These are phyloP conservation scores for Peromyscus attwateri DNA, from an alignment of 2,797 vertebrate species.

Conservation along the genomic window DNA sequence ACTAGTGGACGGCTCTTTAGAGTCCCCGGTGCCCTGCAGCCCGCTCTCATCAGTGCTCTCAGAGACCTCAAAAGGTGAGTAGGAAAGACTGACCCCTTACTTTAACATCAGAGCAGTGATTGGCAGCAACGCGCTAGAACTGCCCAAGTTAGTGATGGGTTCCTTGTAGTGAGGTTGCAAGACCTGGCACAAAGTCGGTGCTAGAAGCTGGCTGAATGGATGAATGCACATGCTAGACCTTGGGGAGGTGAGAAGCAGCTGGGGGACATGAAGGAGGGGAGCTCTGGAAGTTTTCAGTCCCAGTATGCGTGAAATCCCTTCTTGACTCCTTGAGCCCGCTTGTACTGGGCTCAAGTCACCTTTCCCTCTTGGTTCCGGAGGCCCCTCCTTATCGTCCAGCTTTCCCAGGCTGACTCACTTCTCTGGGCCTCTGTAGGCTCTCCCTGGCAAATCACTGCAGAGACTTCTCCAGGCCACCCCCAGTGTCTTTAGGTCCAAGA, in stretches of 20 bases:
- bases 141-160: neutral
- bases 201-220: neutral
- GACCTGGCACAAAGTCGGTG: neutral
- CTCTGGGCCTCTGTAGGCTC: neutral
- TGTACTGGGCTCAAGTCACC: neutral
- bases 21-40: neutral
- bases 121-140: neutral
- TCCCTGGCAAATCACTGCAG: neutral
- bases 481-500: neutral
- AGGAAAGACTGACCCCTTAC: neutral
- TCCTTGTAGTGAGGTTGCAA: neutral
- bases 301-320: neutral
- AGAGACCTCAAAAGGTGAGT: neutral
- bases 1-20: neutral
- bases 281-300: neutral
- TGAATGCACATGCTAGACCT: neutral
- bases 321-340: neutral
- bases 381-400: neutral
- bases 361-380: neutral
- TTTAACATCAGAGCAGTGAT: conserved; percentile 5
- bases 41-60: neutral
- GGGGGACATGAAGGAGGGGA: too few species aligned
- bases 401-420: neutral
- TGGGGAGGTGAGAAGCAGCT: neutral
- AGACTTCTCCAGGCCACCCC: neutral